phyloP scores from a whole-genome alignment of 2,797 vertebrate species.

The Falco rusticolus region DNA sequence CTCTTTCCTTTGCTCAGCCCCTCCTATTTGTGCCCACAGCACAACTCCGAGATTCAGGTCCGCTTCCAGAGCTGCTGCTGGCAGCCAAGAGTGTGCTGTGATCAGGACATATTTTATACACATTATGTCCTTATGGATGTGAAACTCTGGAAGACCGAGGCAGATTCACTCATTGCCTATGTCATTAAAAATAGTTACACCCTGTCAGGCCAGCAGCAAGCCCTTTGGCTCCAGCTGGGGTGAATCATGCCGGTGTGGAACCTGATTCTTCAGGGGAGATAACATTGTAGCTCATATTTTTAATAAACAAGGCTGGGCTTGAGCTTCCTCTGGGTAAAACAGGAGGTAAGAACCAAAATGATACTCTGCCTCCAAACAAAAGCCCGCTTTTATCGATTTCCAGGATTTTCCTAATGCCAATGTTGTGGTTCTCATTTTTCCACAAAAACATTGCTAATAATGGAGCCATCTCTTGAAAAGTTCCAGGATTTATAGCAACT shows the following conservation, averaged over 20 bases:
- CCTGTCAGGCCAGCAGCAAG: conserved; percentile 4
- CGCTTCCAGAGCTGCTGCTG: neutral
- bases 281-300: neutral
- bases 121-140: neutral
- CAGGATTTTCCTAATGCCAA: conserved; percentile 42
- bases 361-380: conserved; percentile 39
- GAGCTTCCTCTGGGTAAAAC: conserved; percentile 60
- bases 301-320: conserved; percentile 48
- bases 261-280: conserved; percentile 36
- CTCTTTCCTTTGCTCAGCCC: neutral
- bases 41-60: fast-evolving
- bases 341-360: conserved; percentile 38
- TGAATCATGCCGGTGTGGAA: conserved; percentile 37
- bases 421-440: conserved; percentile 52
- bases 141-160: neutral
- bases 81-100: fast-evolving
- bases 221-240: conserved; percentile 9
- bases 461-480: conserved; percentile 36
- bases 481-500: conserved; percentile 59
- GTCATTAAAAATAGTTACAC: neutral
- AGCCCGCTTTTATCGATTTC: conserved; percentile 39
- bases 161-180: neutral
- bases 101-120: neutral
- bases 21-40: neutral
- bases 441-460: conserved; percentile 51